Percentiles rank a stretch among this genome's conserved stretches.
Conservation (phyloP, 2,888 invertebrate genomes). For the Trichogramma dendrolimi region DNA sequence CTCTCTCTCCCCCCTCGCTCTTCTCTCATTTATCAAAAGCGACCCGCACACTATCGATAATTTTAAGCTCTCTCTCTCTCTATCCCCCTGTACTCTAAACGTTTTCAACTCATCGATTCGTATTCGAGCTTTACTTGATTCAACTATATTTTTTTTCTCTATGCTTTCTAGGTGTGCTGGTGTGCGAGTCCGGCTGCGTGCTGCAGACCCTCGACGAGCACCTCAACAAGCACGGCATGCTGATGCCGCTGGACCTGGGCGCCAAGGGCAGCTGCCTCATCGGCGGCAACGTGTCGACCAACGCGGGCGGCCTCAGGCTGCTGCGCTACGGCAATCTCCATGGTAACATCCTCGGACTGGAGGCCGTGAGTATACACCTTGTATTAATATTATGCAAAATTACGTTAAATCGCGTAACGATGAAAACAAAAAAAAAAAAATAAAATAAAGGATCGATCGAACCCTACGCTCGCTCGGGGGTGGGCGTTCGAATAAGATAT, state of each 20-base stretch:
- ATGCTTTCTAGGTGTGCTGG: constrained; percentile 74
- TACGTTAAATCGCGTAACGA: no score
- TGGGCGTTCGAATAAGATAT: no score
- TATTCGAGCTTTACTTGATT: constrained; percentile 7
- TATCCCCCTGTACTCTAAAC: constrained; percentile 2
- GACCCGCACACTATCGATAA: no score
- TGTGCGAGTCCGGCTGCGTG: constrained; percentile 92
- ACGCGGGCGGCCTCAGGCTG: constrained; percentile 93
- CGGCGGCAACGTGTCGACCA: constrained; percentile 93
- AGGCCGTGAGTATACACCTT: constrained; percentile 66
- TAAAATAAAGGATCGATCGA: not conserved
- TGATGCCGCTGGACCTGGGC: constrained; percentile 94
- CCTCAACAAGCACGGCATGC: constrained; percentile 67
- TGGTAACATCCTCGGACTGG: constrained; percentile 84
- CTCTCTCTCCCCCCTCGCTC: not conserved
- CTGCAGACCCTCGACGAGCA: constrained; percentile 78
- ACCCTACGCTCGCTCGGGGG: not conserved
- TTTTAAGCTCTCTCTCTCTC: not conserved
- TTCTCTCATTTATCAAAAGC: no score
- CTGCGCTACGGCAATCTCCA: constrained; percentile 93
- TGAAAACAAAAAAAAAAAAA: no score
- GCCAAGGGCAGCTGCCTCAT: constrained; percentile 95
- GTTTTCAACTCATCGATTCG: not conserved
- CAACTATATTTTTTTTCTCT: not conserved
- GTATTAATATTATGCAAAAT: not conserved